Evolutionary conservation across 2,888 invertebrate genomes (phyloP).

Genomic region (Apamea epomidion): DNA sequence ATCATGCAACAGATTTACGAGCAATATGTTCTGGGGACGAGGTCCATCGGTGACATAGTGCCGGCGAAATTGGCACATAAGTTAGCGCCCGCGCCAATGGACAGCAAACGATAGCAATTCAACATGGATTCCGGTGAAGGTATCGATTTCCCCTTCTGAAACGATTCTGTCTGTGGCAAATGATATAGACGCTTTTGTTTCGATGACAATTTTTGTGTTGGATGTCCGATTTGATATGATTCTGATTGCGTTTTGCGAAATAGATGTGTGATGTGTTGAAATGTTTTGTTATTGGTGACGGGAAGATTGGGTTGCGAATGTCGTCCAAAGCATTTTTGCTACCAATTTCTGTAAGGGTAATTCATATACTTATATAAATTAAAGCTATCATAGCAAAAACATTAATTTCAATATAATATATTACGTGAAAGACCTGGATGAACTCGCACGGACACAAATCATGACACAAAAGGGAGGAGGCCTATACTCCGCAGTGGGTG

Average conservation of each 20-base stretch:
- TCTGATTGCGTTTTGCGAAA: constrained; percentile 38
- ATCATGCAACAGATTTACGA: constrained; percentile 57
- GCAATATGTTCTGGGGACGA: constrained; percentile 68
- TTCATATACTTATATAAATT: neutral
- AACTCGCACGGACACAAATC: neutral
- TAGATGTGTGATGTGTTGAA: neutral
- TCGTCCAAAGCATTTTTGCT: neutral
- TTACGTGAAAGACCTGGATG: neutral
- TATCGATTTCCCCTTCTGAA: constrained; percentile 68
- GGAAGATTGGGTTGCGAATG: neutral
- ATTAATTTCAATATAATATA: neutral
- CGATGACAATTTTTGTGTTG: constrained; percentile 40
- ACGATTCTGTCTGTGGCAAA: constrained; percentile 57
- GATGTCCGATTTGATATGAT: constrained; percentile 28
- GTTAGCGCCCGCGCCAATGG: constrained; percentile 76
- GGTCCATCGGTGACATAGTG: constrained; percentile 81
- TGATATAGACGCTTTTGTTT: constrained; percentile 58
- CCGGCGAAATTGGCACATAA: constrained; percentile 80
- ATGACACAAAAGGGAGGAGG: neutral
- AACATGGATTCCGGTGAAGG: constrained; percentile 52
- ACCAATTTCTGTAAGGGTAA: neutral
- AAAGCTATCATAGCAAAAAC: neutral
- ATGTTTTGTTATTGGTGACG: constrained; percentile 24
- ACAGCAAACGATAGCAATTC: constrained; percentile 65
- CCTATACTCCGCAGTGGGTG: neutral